phyloP scores from a whole-genome alignment of 2,113 vertebrate species.

The Neopipo cinnamomea region DNA sequence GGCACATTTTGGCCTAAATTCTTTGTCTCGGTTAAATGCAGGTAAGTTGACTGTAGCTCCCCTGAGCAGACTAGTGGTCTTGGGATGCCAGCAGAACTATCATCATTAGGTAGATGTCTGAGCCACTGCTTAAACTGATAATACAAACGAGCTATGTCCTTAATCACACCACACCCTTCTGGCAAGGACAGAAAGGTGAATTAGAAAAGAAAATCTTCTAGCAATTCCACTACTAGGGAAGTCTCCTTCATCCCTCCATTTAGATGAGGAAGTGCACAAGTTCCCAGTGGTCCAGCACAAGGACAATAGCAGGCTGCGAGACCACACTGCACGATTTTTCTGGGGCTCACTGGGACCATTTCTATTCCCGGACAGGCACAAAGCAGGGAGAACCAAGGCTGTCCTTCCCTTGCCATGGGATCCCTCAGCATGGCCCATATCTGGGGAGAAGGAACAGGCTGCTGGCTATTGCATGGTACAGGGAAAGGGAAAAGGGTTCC shows the following conservation, averaged over 20 bases:
- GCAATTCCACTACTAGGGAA: background rate
- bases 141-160: background rate
- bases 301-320: background rate
- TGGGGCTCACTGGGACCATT: background rate
- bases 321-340: background rate
- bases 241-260: background rate
- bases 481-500: background rate
- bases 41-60: background rate
- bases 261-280: background rate
- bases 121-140: background rate
- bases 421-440: background rate
- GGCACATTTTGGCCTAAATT: background rate
- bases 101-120: background rate
- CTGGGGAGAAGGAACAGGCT: background rate
- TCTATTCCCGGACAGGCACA: background rate
- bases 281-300: background rate
- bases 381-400: background rate
- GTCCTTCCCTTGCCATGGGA: background rate
- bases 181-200: background rate
- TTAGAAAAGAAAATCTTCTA: background rate
- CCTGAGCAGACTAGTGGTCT: background rate
- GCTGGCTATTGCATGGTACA: background rate
- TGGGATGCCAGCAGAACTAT: background rate
- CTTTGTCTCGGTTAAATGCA: background rate
- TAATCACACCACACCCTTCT: background rate